Evolutionary conservation across 2,888 invertebrate species (phyloP).

Genomic region (Acronicta aceris): DNA sequence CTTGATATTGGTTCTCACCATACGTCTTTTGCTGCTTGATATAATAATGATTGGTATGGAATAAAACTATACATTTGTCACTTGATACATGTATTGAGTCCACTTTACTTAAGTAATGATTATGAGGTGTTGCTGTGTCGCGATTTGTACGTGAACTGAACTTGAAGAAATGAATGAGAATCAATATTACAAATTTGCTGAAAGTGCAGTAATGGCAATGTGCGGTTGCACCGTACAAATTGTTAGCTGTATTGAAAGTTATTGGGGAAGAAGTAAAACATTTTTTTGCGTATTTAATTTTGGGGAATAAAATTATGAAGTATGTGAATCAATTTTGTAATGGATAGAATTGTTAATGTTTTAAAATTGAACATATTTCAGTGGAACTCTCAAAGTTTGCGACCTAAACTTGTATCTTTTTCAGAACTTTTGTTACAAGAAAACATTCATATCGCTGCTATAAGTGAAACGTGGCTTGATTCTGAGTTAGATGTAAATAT

Average conservation of each 20-base stretch:
- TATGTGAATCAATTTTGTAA: slow-evolving; percentile 4
- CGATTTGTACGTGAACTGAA: no score
- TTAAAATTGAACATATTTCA: slow-evolving; percentile 6
- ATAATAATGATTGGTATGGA: no score
- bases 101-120: no score
- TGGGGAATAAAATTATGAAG: slow-evolving; percentile 4
- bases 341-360: slow-evolving; percentile 2
- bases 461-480: slow-evolving; percentile 12
- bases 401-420: slow-evolving; percentile 2
- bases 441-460: slow-evolving; percentile 6
- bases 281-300: slow-evolving; percentile 1
- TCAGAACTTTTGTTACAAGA: slow-evolving; percentile 2
- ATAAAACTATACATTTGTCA: no score
- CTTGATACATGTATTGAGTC: no score
- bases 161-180: no score
- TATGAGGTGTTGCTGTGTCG: no score
- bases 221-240: no score
- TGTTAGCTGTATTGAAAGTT: neutral
- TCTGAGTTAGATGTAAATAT: slow-evolving; percentile 6
- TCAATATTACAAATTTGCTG: no score
- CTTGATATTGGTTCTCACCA: no score
- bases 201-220: no score
- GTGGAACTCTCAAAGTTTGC: slow-evolving; percentile 7
- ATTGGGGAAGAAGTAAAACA: slow-evolving; percentile 3
- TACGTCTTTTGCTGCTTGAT: no score